Evolutionary conservation across 2,888 invertebrate species (phyloP).

Genomic region (Cryptophagus acutangulus): DNA sequence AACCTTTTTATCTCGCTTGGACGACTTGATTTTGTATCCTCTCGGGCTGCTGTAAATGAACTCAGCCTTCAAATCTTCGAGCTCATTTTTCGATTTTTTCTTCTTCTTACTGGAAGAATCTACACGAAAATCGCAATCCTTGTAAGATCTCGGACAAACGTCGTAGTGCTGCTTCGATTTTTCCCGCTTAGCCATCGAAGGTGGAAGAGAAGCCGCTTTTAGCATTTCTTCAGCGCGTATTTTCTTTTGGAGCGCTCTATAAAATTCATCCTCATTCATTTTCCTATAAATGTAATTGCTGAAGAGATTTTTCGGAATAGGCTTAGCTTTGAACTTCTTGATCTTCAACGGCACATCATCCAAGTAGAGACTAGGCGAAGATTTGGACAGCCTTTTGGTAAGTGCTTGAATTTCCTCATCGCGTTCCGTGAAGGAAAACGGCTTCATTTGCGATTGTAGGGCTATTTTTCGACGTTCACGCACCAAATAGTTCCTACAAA

Average conservation of each 20-base stretch:
- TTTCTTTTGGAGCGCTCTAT: constrained; percentile 62
- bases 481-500: constrained; percentile 53
- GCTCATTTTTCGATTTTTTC: constrained; percentile 42
- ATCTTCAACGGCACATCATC: constrained; percentile 46
- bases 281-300: constrained; percentile 66
- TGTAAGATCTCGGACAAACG: constrained; percentile 41
- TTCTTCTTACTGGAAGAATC: constrained; percentile 43
- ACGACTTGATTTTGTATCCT: constrained; percentile 52
- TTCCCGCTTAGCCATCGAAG: constrained; percentile 64
- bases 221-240: constrained; percentile 67
- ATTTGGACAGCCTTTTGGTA: constrained; percentile 42
- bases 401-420: constrained; percentile 53
- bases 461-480: constrained; percentile 59
- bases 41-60: constrained; percentile 43
- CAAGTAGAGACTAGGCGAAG: constrained; percentile 43
- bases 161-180: constrained; percentile 37
- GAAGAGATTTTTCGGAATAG: constrained; percentile 65
- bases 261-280: constrained; percentile 68
- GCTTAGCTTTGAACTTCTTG: constrained; percentile 61
- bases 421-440: constrained; percentile 59
- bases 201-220: constrained; percentile 60
- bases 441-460: constrained; percentile 60
- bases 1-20: constrained; percentile 33
- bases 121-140: constrained; percentile 32
- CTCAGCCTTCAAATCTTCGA: constrained; percentile 45